Conservation (phyloP, 2,797 vertebrate genomes). For the Arnoldichthys spilopterus region DNA sequence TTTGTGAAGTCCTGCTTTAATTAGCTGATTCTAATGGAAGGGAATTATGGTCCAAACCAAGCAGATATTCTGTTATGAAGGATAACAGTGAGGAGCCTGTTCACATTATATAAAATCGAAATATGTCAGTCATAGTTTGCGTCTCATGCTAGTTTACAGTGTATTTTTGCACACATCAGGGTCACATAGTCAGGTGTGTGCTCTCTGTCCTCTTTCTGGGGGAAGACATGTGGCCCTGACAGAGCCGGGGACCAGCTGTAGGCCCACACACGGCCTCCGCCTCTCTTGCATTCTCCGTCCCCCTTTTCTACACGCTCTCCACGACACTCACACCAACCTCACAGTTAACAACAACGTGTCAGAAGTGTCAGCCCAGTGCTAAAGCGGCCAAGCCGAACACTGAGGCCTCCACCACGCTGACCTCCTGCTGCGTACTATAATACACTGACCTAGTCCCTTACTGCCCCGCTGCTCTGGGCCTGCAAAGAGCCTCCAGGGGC, state of each 20-base stretch:
- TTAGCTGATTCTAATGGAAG: neutral
- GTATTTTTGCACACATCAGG: neutral
- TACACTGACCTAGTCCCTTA: conserved; percentile 23
- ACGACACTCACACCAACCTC: neutral
- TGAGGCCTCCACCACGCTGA: neutral
- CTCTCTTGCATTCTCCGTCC: neutral
- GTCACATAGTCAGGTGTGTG: conserved; percentile 27
- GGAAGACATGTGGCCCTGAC: conserved; percentile 3
- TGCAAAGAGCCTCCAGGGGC: conserved; percentile 32
- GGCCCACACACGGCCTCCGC: neutral
- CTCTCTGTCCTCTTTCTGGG: conserved; percentile 7
- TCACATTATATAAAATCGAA: neutral
- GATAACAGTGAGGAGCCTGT: neutral
- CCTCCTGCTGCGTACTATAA: conserved; percentile 24
- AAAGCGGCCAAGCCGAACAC: neutral
- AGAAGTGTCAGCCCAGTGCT: conserved; percentile 2
- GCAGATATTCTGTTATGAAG: neutral
- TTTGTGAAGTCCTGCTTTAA: neutral
- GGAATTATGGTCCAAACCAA: neutral
- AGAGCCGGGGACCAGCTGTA: neutral
- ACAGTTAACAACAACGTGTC: neutral
- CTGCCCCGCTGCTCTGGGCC: conserved; percentile 10
- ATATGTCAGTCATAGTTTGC: neutral
- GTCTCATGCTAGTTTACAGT: neutral
- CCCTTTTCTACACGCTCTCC: neutral